Conservation (phyloP, 1,140 invertebrate genomes). For the Meloidogyne floridensis region DNA sequence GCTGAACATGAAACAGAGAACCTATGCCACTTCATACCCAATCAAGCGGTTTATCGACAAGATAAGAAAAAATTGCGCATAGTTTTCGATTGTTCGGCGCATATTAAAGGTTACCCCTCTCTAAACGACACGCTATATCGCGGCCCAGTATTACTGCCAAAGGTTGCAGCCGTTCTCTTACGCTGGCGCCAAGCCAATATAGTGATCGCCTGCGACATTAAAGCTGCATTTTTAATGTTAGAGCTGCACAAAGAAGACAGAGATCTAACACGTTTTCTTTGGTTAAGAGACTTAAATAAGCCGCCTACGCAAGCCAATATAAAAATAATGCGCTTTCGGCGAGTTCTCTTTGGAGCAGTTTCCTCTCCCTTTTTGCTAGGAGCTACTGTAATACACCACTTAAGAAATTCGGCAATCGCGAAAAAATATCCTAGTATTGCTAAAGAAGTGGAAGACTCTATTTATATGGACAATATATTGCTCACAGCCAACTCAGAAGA, state of each 20-base stretch:
- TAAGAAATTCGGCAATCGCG: neutral
- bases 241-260: neutral
- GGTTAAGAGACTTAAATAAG: constrained; percentile 11
- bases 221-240: constrained; percentile 9
- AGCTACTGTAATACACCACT: neutral
- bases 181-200: neutral
- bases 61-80: constrained; percentile 56
- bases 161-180: neutral
- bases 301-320: constrained; percentile 12
- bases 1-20: neutral
- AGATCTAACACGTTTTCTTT: constrained; percentile 11
- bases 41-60: constrained; percentile 64
- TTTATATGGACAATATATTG: constrained; percentile 22
- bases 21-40: constrained; percentile 66
- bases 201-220: neutral
- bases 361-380: constrained; percentile 6
- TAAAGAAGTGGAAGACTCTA: constrained; percentile 8
- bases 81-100: constrained; percentile 65
- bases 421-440: neutral
- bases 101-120: constrained; percentile 40
- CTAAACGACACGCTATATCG: constrained; percentile 31
- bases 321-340: neutral
- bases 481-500: neutral
- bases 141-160: constrained; percentile 21
- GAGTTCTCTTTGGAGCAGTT: constrained; percentile 16